Conservation (phyloP, 2,113 vertebrate genomes). For the Gobius niger region DNA sequence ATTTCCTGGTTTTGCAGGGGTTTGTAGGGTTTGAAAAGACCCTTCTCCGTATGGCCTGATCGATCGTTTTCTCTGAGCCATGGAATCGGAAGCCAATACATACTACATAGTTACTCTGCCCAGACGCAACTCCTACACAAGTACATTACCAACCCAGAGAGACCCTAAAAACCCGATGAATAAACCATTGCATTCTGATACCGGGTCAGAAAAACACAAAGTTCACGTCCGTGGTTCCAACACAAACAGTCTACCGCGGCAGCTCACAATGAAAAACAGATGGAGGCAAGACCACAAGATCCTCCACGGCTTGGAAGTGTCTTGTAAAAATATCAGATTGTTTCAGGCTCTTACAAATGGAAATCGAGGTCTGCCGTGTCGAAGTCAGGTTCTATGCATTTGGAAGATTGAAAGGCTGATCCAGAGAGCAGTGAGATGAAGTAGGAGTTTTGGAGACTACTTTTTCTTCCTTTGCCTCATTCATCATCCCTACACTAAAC, state of each 20-base stretch:
- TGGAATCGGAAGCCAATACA: neutral
- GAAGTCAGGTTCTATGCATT: neutral
- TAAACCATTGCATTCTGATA: conserved; percentile 2
- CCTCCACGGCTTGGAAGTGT: neutral
- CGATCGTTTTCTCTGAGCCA: no score
- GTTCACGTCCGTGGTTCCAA: neutral
- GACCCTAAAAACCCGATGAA: conserved; percentile 5
- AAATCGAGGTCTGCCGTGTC: neutral
- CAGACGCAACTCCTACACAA: neutral
- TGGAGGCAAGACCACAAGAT: neutral
- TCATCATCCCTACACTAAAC: no score
- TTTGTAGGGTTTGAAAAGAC: neutral
- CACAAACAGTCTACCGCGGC: neutral
- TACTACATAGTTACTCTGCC: no score
- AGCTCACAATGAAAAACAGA: conserved; percentile 1
- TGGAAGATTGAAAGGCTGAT: neutral
- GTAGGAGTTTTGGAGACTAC: neutral
- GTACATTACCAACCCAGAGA: neutral
- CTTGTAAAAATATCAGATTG: neutral
- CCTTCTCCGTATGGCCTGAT: neutral
- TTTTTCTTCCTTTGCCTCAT: neutral
- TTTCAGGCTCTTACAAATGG: neutral
- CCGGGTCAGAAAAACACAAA: neutral
- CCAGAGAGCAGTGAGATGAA: neutral
- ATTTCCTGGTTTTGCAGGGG: no score